Evolutionary conservation across 2,888 invertebrate genomes (phyloP).

Genomic region (Formica aserva): DNA sequence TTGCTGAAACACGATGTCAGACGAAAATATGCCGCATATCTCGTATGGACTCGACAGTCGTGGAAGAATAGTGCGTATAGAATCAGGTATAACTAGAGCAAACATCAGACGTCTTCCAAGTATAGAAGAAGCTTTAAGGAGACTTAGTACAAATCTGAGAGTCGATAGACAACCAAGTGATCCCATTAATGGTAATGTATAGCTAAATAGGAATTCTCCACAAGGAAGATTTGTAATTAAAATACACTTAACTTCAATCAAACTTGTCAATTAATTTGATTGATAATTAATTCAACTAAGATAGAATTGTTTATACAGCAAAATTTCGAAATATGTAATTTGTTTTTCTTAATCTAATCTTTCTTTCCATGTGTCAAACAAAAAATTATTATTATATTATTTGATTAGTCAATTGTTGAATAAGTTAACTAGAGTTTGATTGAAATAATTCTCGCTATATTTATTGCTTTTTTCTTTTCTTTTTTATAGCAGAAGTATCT

Average conservation of each 20-base stretch:
- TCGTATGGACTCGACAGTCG: constrained; percentile 76
- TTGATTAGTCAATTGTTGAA: neutral
- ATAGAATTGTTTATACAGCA: neutral
- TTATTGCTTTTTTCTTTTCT: too few species aligned
- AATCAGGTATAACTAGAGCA: constrained; percentile 68
- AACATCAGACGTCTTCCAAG: constrained; percentile 73
- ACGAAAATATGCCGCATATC: constrained; percentile 75
- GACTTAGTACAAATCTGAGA: constrained; percentile 76
- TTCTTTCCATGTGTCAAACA: neutral
- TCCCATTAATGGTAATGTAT: constrained; percentile 73
- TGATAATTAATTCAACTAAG: too few species aligned
- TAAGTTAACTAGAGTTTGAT: neutral
- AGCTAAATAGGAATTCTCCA: neutral
- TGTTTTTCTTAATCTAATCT: neutral
- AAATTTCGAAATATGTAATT: neutral
- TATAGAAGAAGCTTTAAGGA: constrained; percentile 78
- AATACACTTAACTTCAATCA: too few species aligned
- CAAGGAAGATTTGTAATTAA: neutral
- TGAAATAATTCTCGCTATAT: neutral
- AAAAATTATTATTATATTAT: neutral
- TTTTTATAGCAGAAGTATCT: constrained; percentile 72
- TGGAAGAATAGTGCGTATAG: constrained; percentile 76
- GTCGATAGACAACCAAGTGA: constrained; percentile 73
- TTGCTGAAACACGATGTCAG: constrained; percentile 79
- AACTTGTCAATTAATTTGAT: too few species aligned